Percentiles rank a stretch among this genome's conserved stretches.
Evolutionary conservation across 1,140 invertebrate genomes (phyloP).

Genomic region (Sarcophaga bullata): DNA sequence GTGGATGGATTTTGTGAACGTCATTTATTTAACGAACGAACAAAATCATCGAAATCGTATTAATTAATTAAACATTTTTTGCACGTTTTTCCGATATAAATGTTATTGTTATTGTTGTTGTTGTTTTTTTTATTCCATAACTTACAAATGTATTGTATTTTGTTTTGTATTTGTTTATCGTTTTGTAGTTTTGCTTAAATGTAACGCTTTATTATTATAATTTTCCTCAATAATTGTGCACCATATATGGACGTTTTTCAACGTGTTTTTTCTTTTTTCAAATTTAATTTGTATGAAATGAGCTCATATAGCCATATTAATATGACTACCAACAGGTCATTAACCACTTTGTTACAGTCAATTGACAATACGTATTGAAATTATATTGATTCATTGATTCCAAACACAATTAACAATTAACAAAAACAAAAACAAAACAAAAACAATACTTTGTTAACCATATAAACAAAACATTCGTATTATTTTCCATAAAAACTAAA

Average conservation of each 20-base stretch:
- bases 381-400: background rate
- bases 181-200: constrained; percentile 35
- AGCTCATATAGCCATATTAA: constrained; percentile 38
- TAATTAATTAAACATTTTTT: constrained; percentile 31
- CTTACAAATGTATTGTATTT: background rate
- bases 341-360: constrained; percentile 29
- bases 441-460: constrained; percentile 5
- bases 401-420: background rate
- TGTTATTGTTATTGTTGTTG: too few species aligned
- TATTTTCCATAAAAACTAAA: constrained; percentile 3
- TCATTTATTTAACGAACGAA: background rate
- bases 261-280: background rate
- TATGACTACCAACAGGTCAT: constrained; percentile 18
- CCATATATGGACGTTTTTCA: constrained; percentile 14
- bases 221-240: constrained; percentile 33
- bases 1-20: background rate
- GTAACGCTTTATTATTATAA: constrained; percentile 41
- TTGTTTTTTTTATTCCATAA: background rate
- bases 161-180: background rate
- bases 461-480: constrained; percentile 15
- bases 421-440: background rate
- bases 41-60: background rate
- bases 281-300: constrained; percentile 31
- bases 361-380: constrained; percentile 33
- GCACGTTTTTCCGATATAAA: constrained; percentile 16